Conservation (phyloP, 2,888 invertebrate species). For the Aspidiotus destructor region DNA sequence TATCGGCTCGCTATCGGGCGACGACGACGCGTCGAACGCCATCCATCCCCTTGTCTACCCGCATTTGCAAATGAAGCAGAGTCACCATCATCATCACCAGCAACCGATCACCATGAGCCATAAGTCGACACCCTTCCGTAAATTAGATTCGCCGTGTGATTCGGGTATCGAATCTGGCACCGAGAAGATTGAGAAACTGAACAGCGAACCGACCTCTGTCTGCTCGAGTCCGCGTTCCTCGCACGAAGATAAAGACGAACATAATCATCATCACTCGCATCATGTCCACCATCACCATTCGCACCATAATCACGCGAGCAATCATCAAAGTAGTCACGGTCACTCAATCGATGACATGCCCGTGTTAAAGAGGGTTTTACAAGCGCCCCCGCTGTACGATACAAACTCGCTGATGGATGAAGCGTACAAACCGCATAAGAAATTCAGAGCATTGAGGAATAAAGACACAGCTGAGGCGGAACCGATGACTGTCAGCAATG, state of each 20-base stretch:
- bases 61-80: constrained; percentile 18
- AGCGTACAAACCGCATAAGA: constrained; percentile 91
- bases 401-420: constrained; percentile 87
- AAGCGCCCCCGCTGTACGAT: constrained; percentile 84
- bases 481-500: constrained; percentile 46
- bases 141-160: constrained; percentile 83
- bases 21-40: constrained; percentile 57
- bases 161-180: constrained; percentile 90
- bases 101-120: constrained; percentile 34
- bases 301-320: constrained; percentile 43
- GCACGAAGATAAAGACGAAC: constrained; percentile 59
- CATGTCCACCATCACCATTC: constrained; percentile 37
- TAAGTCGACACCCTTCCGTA: constrained; percentile 46
- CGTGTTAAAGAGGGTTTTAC: constrained; percentile 80
- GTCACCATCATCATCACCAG: constrained; percentile 23
- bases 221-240: constrained; percentile 80
- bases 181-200: constrained; percentile 68
- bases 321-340: constrained; percentile 38
- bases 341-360: constrained; percentile 73
- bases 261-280: constrained; percentile 46
- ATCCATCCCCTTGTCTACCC: constrained; percentile 29
- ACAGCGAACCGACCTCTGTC: constrained; percentile 58
- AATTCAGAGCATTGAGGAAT: constrained; percentile 71
- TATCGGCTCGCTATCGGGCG: constrained; percentile 57
- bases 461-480: constrained; percentile 73